Conservation (phyloP, 2,797 vertebrate genomes). For the Xiphophorus birchmanni region DNA sequence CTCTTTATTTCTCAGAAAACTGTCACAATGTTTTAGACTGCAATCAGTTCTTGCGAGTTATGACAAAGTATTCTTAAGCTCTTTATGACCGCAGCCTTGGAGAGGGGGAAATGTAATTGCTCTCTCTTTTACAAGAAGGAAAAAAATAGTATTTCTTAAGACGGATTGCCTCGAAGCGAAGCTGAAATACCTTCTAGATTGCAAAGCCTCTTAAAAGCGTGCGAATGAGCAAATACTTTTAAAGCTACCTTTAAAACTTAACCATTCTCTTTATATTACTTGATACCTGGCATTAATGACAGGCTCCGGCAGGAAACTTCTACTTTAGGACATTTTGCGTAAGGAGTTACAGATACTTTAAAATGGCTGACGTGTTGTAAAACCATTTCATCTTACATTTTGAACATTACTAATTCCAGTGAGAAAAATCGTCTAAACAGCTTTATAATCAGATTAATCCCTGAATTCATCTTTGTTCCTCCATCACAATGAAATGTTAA, state of each 20-base stretch:
- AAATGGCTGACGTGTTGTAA: neutral
- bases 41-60: constrained; percentile 11
- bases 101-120: constrained; percentile 19
- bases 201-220: constrained; percentile 58
- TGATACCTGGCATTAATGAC: constrained; percentile 62
- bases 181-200: constrained; percentile 40
- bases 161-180: constrained; percentile 44
- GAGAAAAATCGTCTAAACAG: neutral
- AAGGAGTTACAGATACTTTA: neutral
- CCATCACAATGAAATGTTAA: constrained; percentile 12
- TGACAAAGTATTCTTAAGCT: constrained; percentile 17
- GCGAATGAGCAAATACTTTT: constrained; percentile 40
- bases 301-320: constrained; percentile 36
- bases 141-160: constrained; percentile 23
- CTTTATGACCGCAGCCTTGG: constrained; percentile 14
- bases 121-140: constrained; percentile 44
- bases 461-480: constrained; percentile 16
- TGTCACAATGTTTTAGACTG: neutral
- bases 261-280: constrained; percentile 48
- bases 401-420: neutral
- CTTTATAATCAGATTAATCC: neutral
- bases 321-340: constrained; percentile 27
- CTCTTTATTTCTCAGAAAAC: neutral
- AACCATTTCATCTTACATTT: neutral
- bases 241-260: constrained; percentile 57